Percentiles rank a stretch among this genome's conserved stretches.
These are phyloP conservation scores for Erannis defoliaria DNA, from an alignment of 2,888 invertebrate species.

Conservation along the genomic window DNA sequence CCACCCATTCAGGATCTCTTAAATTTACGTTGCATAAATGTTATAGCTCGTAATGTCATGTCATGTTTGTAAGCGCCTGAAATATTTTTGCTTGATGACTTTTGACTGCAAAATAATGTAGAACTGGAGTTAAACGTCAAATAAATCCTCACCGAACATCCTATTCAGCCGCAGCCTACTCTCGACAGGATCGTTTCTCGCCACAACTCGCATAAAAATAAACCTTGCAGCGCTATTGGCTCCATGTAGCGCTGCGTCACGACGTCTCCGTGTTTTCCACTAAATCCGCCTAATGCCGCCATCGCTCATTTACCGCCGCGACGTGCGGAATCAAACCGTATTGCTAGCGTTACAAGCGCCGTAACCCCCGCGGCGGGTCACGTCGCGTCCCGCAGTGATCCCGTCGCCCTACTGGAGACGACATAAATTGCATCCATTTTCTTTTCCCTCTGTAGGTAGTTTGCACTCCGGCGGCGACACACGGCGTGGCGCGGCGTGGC, in stretches of 20 bases:
- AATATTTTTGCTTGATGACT: background rate
- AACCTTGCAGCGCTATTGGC: constrained; percentile 26
- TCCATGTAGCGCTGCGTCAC: constrained; percentile 36
- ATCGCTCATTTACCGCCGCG: constrained; percentile 13
- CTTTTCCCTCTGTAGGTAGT: constrained; percentile 45
- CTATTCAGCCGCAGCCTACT: constrained; percentile 1
- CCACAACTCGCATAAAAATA: constrained; percentile 23
- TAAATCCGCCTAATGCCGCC: constrained; percentile 45
- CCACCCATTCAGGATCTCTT: no score
- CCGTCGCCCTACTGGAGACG: constrained; percentile 40
- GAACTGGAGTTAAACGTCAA: background rate
- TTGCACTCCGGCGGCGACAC: constrained; percentile 26
- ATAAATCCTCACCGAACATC: background rate
- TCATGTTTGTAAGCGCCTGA: background rate
- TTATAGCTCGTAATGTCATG: no score
- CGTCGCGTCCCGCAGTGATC: constrained; percentile 33
- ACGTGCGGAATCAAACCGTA: constrained; percentile 28
- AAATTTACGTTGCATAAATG: no score
- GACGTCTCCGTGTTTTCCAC: constrained; percentile 45
- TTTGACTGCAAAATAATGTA: background rate
- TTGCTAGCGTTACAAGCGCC: constrained; percentile 5
- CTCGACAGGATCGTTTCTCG: constrained; percentile 5
- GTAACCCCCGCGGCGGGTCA: constrained; percentile 6
- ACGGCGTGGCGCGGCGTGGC: background rate
- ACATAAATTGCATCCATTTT: constrained; percentile 57